Base-by-base conservation (phyloP, 2,797 vertebrate species). In the Scyliorhinus canicula region DNA sequence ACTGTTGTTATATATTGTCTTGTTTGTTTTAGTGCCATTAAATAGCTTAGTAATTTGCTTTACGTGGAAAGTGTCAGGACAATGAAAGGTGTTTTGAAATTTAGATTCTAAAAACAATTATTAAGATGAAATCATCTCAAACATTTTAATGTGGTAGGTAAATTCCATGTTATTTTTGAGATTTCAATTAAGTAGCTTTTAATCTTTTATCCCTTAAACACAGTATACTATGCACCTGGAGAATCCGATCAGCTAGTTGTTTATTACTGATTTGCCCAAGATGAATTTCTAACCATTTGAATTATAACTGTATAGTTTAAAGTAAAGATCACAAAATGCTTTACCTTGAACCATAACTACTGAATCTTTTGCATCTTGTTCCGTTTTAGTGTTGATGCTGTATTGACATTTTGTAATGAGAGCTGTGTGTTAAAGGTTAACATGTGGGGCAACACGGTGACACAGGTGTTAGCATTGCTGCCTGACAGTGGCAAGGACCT, bases 11-110 rank as follows among this genome's bases (percentile, higher is more conserved):
- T n/a, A 67, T 94, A 71, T 52, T 94, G 93, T 94, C 93, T 94
- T 94, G 47, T 94, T 74, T 94, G 67, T 31, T 94, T 65, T 71
- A 74, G 93, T 94, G 35, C 93, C 52, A 16, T 94, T 69, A n/a
- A 71, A 71, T 91, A 44, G 88, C 35, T 93, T 93, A 93, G 67
- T 94, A 94, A 74, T 74, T 74, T 74, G 16, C 67, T 74, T 50
- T 52, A 9, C 28, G 35, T 50, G 6, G 67, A 50, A 93, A 93
- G 40, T 74, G 47, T 44, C 28, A 50, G 12, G 26, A 19, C 67
- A 8, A 28, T 52, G 3, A 74, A 55, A 55, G 47, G 28, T 74
- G 28, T 67, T 94, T 69, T 94, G 67, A 74, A 74, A 71, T 28
- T 94, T 19, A 52, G 57, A 91, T 74, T 52, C 52, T 94, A 26